These are phyloP conservation scores for Gobius niger DNA, from an alignment of 2,113 vertebrate genomes.

Conservation along the genomic window DNA sequence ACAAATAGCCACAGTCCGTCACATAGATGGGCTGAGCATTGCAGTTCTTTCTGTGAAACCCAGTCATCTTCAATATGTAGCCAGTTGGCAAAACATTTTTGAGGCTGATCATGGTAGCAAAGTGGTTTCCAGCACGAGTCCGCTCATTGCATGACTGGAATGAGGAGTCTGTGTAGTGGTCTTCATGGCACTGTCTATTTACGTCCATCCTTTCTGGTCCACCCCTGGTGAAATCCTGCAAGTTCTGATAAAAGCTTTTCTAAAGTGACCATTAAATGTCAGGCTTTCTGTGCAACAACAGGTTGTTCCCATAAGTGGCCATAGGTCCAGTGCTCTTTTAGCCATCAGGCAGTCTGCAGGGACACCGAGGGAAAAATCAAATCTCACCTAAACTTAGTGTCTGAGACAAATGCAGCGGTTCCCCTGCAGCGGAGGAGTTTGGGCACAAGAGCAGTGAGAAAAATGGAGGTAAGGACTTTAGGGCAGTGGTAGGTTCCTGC, in stretches of 20 bases:
- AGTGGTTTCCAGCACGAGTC: constrained; percentile 20
- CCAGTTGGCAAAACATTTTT: constrained; percentile 9
- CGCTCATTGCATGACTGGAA: background rate
- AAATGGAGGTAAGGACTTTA: constrained; percentile 30
- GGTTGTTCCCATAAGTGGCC: constrained; percentile 14
- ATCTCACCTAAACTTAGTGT: constrained; percentile 11
- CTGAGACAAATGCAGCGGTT: constrained; percentile 20
- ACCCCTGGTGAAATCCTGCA: constrained; percentile 4
- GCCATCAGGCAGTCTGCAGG: constrained; percentile 5
- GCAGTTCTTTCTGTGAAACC: constrained; percentile 30
- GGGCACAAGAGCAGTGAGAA: constrained; percentile 35
- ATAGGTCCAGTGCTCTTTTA: constrained; percentile 15
- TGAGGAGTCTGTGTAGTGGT: constrained; percentile 7
- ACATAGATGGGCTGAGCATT: constrained; percentile 28
- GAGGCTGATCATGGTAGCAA: constrained; percentile 22
- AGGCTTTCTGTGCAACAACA: constrained; percentile 11
- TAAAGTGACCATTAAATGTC: constrained; percentile 14
- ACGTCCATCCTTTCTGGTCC: constrained; percentile 8
- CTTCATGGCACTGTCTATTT: constrained; percentile 52
- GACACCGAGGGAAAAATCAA: constrained; percentile 51
- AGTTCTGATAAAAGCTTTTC: constrained; percentile 10
- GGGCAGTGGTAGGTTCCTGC: constrained; percentile 45
- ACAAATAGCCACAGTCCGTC: constrained; percentile 34
- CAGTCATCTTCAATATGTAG: constrained; percentile 16
- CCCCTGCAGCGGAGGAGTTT: constrained; percentile 17